phyloP scores from a whole-genome alignment of 2,113 vertebrate genomes.

The Corynorhinus townsendii region DNA sequence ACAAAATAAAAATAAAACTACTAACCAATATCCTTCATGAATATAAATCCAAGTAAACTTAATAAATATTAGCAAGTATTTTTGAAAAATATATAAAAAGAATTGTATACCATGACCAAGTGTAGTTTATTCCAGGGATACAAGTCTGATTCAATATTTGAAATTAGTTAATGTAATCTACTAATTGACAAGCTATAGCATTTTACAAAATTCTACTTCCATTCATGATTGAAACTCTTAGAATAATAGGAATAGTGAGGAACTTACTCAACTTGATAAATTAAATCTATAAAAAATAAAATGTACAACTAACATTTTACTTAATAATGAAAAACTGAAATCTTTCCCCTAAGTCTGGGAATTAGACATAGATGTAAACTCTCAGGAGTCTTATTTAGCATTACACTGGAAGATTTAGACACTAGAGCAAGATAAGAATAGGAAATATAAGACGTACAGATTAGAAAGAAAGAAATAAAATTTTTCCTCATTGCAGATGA shows the following conservation, averaged over 20 bases:
- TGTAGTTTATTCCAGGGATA: neutral
- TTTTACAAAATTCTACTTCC: neutral
- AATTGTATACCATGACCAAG: neutral
- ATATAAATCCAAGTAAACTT: neutral
- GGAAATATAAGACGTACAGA: neutral
- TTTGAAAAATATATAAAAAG: neutral
- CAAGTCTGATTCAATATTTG: neutral
- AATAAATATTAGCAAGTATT: neutral
- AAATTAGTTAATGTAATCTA: neutral
- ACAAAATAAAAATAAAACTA: neutral
- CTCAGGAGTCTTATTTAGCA: neutral
- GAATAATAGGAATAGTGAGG: neutral
- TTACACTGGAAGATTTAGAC: neutral
- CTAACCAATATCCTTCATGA: neutral
- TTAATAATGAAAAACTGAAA: neutral
- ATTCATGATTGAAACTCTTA: neutral
- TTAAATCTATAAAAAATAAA: neutral
- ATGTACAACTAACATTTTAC: neutral
- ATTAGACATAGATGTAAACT: neutral
- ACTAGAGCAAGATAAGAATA: neutral
- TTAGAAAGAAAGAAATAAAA: neutral
- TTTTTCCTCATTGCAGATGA: neutral
- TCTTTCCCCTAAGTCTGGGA: neutral
- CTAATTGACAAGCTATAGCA: neutral
- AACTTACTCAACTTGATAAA: neutral